Conservation (phyloP, 2,797 vertebrate species). For the Alosa sapidissima region DNA sequence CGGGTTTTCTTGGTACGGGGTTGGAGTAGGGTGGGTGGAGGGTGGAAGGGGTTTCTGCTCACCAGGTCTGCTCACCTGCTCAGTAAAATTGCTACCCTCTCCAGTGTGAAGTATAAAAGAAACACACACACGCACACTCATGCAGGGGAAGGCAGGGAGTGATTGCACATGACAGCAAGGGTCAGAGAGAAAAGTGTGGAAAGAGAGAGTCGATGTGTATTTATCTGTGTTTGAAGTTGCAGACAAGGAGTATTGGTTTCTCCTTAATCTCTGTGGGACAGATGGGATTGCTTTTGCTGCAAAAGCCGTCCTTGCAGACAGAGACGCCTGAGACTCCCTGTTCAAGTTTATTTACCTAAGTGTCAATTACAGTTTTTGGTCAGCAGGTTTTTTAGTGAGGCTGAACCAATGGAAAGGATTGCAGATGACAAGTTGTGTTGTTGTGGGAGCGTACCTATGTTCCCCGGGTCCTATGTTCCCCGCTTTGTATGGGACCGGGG, state of each 20-base stretch:
- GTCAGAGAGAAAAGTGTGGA: neutral
- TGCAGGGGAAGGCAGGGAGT: neutral
- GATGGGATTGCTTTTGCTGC: constrained; percentile 23
- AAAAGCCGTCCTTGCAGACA: constrained; percentile 35
- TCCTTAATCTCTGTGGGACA: constrained; percentile 39
- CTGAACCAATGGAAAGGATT: neutral
- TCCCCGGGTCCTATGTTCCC: too few species aligned
- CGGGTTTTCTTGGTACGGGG: neutral
- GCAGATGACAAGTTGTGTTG: too few species aligned
- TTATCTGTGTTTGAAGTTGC: neutral
- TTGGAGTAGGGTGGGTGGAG: too few species aligned
- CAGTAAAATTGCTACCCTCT: neutral
- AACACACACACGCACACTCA: neutral
- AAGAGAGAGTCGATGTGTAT: neutral
- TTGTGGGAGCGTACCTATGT: too few species aligned
- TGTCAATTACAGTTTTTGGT: neutral
- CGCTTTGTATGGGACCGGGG: too few species aligned
- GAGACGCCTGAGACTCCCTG: constrained; percentile 25
- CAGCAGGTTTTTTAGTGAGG: neutral
- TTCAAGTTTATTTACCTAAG: neutral
- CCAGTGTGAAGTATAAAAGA: neutral
- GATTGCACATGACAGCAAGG: neutral
- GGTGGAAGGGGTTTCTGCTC: too few species aligned
- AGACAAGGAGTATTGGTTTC: constrained; percentile 30
- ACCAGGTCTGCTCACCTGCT: too few species aligned